Evolutionary conservation across 1,140 invertebrate genomes (phyloP).

Genomic region (Drosophila eugracilis): DNA sequence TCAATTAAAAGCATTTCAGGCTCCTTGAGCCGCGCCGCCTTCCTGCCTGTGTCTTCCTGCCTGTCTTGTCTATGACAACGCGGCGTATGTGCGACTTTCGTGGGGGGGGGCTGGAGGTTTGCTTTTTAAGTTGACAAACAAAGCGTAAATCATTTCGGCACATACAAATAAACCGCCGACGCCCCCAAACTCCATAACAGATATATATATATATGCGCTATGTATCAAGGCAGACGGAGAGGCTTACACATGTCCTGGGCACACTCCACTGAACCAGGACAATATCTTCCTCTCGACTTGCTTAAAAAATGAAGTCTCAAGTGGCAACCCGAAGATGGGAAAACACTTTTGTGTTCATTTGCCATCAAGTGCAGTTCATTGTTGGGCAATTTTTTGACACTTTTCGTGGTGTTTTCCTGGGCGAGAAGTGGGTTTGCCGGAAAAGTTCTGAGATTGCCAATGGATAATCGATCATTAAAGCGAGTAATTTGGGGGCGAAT

Average conservation of each 20-base stretch:
- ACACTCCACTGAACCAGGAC: constrained; percentile 58
- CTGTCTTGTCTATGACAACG: constrained; percentile 67
- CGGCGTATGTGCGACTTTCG: constrained; percentile 65
- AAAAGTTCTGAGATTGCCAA: not conserved
- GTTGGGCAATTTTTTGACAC: constrained; percentile 58
- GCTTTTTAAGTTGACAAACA: constrained; percentile 83
- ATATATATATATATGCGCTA: constrained; percentile 2
- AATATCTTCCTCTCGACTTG: constrained; percentile 4
- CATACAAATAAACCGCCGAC: constrained; percentile 68
- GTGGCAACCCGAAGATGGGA: constrained; percentile 13
- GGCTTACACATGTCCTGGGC: constrained; percentile 74
- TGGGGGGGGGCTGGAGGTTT: constrained; percentile 42
- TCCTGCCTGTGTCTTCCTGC: constrained; percentile 19
- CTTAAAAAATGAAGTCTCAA: constrained; percentile 66
- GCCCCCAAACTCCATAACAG: constrained; percentile 3
- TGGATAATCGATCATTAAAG: constrained; percentile 39
- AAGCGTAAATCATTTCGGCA: constrained; percentile 83
- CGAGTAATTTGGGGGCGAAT: not conserved
- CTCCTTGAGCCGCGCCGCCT: constrained; percentile 39
- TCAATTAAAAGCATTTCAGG: constrained; percentile 76
- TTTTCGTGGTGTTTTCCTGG: not conserved
- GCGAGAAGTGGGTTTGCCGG: not conserved
- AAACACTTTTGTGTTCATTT: constrained; percentile 65
- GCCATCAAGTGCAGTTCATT: constrained; percentile 70
- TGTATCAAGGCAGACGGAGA: constrained; percentile 1